Percentiles rank a stretch among this genome's conserved stretches.
Evolutionary conservation across 2,888 invertebrate genomes (phyloP).

Genomic region (Amiota mariae): DNA sequence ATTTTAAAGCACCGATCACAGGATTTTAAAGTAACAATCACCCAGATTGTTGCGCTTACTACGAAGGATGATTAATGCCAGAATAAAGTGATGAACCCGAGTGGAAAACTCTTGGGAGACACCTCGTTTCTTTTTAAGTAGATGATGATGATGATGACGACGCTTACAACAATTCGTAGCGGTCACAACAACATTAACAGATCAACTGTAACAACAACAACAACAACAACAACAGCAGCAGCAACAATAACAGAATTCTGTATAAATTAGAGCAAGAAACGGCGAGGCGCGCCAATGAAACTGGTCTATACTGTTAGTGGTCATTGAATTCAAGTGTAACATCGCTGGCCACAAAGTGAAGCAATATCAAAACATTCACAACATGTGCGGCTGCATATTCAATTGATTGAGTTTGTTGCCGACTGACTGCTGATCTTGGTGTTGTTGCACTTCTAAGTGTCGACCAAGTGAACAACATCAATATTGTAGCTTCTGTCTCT

Average conservation of each 20-base stretch:
- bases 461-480: not conserved
- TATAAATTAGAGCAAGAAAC: constrained; percentile 68
- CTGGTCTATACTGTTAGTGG: constrained; percentile 63
- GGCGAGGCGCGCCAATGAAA: constrained; percentile 66
- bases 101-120: no score
- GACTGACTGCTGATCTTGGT: not conserved
- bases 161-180: constrained; percentile 51
- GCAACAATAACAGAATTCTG: constrained; percentile 61
- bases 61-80: no score
- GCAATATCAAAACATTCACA: not conserved
- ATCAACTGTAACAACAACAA: not conserved
- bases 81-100: no score
- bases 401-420: constrained; percentile 13
- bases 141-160: not conserved
- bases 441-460: not conserved
- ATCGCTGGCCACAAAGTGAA: no score
- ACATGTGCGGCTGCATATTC: constrained; percentile 10
- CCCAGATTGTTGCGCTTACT: no score
- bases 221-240: no score
- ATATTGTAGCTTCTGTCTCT: not conserved
- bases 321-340: constrained; percentile 10
- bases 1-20: no score
- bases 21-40: no score
- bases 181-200: constrained; percentile 59
- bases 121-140: no score